Percentiles rank a stretch among this genome's conserved stretches.
These are phyloP conservation scores for Dyspetes luteomarginatus DNA, from an alignment of 2,888 invertebrate species.

Conservation along the genomic window DNA sequence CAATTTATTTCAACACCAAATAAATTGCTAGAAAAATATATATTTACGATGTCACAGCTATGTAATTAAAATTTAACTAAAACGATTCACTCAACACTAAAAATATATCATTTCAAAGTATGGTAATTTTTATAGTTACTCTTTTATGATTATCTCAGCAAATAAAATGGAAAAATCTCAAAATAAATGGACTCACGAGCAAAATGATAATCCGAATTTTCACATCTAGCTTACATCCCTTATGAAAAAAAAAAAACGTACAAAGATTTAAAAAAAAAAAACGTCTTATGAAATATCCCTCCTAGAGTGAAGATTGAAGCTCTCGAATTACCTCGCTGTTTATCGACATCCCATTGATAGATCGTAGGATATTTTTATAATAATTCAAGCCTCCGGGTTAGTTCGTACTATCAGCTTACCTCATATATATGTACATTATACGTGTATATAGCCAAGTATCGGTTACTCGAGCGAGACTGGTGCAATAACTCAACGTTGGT, in stretches of 20 bases:
- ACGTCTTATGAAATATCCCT: slow-evolving; percentile 37
- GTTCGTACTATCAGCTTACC: neutral
- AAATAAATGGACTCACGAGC: too few species aligned
- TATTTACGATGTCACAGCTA: too few species aligned
- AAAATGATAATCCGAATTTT: too few species aligned
- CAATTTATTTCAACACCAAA: too few species aligned
- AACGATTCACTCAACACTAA: too few species aligned
- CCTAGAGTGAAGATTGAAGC: slow-evolving; percentile 49
- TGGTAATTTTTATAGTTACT: too few species aligned
- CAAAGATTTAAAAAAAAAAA: neutral
- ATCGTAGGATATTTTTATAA: slow-evolving; percentile 62
- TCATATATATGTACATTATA: neutral
- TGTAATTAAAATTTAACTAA: too few species aligned
- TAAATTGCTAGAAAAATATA: too few species aligned
- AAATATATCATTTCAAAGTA: too few species aligned
- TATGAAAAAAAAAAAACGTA: neutral
- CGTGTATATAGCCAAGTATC: slow-evolving; percentile 33
- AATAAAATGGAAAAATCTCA: too few species aligned
- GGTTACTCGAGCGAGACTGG: slow-evolving; percentile 52
- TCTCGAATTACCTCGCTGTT: slow-evolving; percentile 61
- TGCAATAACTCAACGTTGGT: slow-evolving; percentile 62
- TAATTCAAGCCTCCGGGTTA: slow-evolving; percentile 48
- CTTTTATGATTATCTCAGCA: too few species aligned
- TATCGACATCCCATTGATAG: slow-evolving; percentile 63
- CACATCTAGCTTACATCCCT: too few species aligned